Evolutionary conservation across 2,113 vertebrate species (phyloP).

Genomic region (Nyctereutes procyonoides): DNA sequence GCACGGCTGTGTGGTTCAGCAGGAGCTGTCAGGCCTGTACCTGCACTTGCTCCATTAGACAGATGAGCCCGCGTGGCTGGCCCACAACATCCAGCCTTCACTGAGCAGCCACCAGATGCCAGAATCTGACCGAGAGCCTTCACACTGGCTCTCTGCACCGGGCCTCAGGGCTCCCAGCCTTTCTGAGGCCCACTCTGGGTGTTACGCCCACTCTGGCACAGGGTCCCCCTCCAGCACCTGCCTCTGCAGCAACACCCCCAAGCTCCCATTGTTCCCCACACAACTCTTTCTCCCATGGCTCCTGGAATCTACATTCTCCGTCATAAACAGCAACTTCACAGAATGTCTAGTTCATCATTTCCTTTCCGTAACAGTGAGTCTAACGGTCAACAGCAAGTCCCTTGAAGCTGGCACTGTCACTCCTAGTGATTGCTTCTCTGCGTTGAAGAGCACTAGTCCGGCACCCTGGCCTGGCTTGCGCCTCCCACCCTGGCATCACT

Average conservation of each 20-base stretch:
- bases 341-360: neutral
- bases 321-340: too few relatives aligned
- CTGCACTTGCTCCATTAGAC: too few relatives aligned
- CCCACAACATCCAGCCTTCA: neutral
- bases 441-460: too few relatives aligned
- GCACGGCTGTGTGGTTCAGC: neutral
- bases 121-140: neutral
- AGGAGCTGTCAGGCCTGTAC: neutral
- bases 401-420: neutral
- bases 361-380: neutral
- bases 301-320: neutral
- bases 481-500: neutral
- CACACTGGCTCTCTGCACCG: too few relatives aligned
- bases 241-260: neutral
- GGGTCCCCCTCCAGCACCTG: neutral
- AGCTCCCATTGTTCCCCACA: neutral
- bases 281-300: neutral
- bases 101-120: neutral
- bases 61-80: accelerated
- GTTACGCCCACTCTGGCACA: neutral
- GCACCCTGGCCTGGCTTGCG: neutral
- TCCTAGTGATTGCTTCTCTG: neutral
- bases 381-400: neutral
- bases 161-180: neutral
- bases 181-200: neutral